Percentiles rank a stretch among this genome's conserved stretches.
Evolutionary conservation across 2,113 vertebrate genomes (phyloP).

Genomic region (Bos indicus): DNA sequence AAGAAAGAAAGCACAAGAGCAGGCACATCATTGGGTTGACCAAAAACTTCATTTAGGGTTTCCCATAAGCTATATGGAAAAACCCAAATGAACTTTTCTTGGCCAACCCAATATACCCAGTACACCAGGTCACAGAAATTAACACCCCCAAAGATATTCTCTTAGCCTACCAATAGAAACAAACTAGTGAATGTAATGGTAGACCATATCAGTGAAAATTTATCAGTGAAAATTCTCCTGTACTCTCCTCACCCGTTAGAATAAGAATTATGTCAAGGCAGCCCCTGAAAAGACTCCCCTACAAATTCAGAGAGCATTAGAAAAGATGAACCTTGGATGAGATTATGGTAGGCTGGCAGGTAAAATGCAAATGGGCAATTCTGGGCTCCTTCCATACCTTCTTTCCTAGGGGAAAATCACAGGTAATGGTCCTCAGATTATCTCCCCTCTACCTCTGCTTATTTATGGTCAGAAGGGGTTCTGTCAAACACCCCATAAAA

Average conservation of each 20-base stretch:
- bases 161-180: neutral
- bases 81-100: neutral
- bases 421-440: conserved; percentile 7
- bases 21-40: neutral
- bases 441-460: neutral
- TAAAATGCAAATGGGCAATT: conserved; percentile 18
- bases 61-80: neutral
- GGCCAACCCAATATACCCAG: neutral
- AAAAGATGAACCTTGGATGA: neutral
- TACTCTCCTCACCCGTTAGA: neutral
- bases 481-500: conserved; percentile 26
- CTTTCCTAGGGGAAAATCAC: neutral
- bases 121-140: neutral
- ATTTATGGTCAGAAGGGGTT: conserved; percentile 36
- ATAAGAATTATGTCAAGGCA: neutral
- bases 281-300: neutral
- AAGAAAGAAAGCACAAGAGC: neutral
- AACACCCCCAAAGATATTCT: neutral
- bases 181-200: neutral
- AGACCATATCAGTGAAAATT: neutral
- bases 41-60: neutral
- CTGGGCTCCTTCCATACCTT: neutral
- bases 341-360: neutral
- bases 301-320: conserved; percentile 2
- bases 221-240: neutral